Evolutionary conservation across 2,797 vertebrate genomes (phyloP).

Genomic region (Gymnoscopelus braueri): DNA sequence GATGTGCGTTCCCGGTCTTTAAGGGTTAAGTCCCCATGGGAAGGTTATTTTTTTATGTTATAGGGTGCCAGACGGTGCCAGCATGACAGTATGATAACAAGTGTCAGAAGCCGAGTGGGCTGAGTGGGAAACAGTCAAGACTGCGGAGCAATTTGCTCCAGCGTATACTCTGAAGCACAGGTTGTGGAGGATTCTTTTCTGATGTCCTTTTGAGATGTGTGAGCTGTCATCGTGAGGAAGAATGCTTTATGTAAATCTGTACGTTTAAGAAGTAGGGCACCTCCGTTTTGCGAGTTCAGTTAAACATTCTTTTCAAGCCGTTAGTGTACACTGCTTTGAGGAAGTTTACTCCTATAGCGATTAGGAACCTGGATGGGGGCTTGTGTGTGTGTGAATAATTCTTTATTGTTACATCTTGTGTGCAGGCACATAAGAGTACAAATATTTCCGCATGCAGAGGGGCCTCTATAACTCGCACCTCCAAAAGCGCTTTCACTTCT

Average conservation of each 20-base stretch:
- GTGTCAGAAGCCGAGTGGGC: conserved; percentile 61
- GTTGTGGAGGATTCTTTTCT: conserved; percentile 21
- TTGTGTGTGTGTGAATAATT: too few species aligned
- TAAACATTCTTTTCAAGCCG: too few species aligned
- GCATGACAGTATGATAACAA: conserved; percentile 58
- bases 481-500: too few species aligned
- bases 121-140: conserved; percentile 40
- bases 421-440: too few species aligned
- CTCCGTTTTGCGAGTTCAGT: too few species aligned
- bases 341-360: too few species aligned
- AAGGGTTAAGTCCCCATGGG: conserved; percentile 40
- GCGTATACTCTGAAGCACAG: conserved; percentile 33
- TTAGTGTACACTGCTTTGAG: too few species aligned
- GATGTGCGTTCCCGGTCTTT: too few species aligned
- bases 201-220: conserved; percentile 57
- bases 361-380: too few species aligned
- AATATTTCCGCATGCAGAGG: too few species aligned
- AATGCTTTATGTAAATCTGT: conserved; percentile 15
- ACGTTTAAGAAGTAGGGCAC: background rate
- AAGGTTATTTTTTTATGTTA: conserved; percentile 49
- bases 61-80: conserved; percentile 50
- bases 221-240: conserved; percentile 19
- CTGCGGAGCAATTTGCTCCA: conserved; percentile 58
- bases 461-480: too few species aligned
- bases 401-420: too few species aligned